Evolutionary conservation across 1,140 invertebrate species (phyloP), one percentile per base, ranked within the genome.

Genomic region (Panonychus citri): DNA sequence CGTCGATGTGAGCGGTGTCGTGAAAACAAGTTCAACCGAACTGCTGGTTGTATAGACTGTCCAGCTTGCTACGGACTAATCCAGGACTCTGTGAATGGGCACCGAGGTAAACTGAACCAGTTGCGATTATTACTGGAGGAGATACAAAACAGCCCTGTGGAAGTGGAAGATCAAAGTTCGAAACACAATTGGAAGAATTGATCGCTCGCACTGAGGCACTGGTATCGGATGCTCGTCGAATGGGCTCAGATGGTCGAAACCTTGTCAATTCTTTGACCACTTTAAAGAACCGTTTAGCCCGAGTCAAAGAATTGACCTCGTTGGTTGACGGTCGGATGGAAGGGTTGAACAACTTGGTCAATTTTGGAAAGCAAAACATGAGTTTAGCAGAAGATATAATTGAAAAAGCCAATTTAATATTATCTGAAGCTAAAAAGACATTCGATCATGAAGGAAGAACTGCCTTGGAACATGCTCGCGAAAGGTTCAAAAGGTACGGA

Each of bases 11-110:
- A 95, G 65, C 77, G 83, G 27, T 95, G 89, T 66, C 87, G 87
- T 68, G 85, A 91, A 65, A 93, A 94, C 66, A 91, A 87, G 66
- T 80, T 81, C 63, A 80, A 87, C 65, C 74, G 85, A 28, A 81
- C 86, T 61, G 76, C 77, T 42, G 85, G 84, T 15, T 93, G 87
- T 65, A 10, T 64, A 54, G 82, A 91, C 65, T 95, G 90, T 70
- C 86, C 87, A 0, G 75, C 81, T 19, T 96, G 90, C 66, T 96
- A 96, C 66, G 88, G 86, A 68, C 71, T 97, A 0, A 85, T 95
- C 0, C 82, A 89, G 67, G 81, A 87, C 59, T 81, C 82, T 1
- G 85, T 85, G 0, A 80, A 83, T 65, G 64, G 71, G n/a, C 88
- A 94, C 64, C 74, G 85, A 54, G 68, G 66, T 49, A 83, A 85